Conservation (phyloP, 2,113 vertebrate genomes). For the Anser cygnoides region DNA sequence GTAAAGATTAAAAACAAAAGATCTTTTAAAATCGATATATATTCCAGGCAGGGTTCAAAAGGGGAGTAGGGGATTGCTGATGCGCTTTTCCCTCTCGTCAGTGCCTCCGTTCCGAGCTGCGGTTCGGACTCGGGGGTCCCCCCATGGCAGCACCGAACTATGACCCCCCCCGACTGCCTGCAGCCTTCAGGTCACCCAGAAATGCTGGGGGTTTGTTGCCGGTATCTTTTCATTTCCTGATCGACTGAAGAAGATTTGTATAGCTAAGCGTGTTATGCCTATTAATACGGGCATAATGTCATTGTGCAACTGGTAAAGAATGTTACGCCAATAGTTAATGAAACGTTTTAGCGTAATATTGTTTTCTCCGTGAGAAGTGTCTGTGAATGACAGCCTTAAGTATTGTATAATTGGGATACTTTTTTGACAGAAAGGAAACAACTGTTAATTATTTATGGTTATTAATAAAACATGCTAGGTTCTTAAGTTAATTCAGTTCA, state of each 20-base stretch:
- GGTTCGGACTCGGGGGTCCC: not conserved
- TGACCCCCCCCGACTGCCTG: not conserved
- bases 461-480: constrained; percentile 1
- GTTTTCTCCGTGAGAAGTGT: not conserved
- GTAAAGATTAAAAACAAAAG: not conserved
- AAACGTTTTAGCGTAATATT: not conserved
- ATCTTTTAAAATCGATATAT: not conserved
- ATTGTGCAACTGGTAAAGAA: not conserved
- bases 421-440: constrained; percentile 24
- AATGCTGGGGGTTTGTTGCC: not conserved
- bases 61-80: not conserved
- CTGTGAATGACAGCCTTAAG: constrained; percentile 7
- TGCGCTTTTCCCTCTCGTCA: not conserved
- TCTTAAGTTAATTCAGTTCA: not conserved
- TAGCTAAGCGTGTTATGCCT: not conserved
- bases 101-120: not conserved
- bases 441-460: constrained; percentile 30
- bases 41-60: not conserved
- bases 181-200: not conserved
- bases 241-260: not conserved
- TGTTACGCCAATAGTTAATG: not conserved
- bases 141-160: not conserved
- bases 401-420: not conserved
- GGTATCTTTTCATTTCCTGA: not conserved
- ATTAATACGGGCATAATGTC: not conserved